These are phyloP conservation scores for Hypomesus transpacificus DNA, from an alignment of 2,113 vertebrate genomes.

Conservation along the genomic window DNA sequence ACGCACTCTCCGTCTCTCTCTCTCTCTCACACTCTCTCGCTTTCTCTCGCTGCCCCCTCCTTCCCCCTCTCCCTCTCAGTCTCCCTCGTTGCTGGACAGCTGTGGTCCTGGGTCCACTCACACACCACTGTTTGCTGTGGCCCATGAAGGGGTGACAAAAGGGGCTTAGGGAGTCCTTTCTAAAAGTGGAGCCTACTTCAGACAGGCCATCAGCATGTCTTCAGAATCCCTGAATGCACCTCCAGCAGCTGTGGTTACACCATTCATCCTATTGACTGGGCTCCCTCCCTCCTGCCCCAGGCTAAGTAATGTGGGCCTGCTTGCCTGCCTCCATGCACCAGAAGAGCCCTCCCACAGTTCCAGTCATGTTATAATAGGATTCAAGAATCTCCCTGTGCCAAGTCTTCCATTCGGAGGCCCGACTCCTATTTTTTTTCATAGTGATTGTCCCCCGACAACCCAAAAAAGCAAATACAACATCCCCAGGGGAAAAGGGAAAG, in stretches of 20 bases:
- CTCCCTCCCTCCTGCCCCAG: slow-evolving; percentile 29
- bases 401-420: slow-evolving; percentile 2
- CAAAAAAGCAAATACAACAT: not conserved
- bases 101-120: slow-evolving; percentile 39
- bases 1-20: not conserved
- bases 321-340: not conserved
- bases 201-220: slow-evolving; percentile 44
- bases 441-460: not conserved
- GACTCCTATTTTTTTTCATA: not conserved
- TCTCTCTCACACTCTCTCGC: not conserved
- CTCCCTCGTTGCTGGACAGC: slow-evolving; percentile 37
- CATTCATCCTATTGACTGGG: slow-evolving; percentile 35
- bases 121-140: slow-evolving; percentile 30
- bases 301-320: slow-evolving; percentile 4
- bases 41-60: not conserved
- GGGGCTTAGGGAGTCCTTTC: slow-evolving; percentile 39
- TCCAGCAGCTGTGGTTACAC: slow-evolving; percentile 45
- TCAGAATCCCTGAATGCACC: slow-evolving; percentile 36
- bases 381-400: slow-evolving; percentile 1
- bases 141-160: slow-evolving; percentile 42
- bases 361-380: slow-evolving; percentile 17
- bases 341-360: slow-evolving; percentile 10
- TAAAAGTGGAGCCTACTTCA: slow-evolving; percentile 50
- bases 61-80: not conserved
- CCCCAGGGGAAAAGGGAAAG: not conserved